Percentiles rank a stretch among this genome's conserved stretches.
Conservation (phyloP, 2,797 vertebrate genomes). For the Buceros bicornis region DNA sequence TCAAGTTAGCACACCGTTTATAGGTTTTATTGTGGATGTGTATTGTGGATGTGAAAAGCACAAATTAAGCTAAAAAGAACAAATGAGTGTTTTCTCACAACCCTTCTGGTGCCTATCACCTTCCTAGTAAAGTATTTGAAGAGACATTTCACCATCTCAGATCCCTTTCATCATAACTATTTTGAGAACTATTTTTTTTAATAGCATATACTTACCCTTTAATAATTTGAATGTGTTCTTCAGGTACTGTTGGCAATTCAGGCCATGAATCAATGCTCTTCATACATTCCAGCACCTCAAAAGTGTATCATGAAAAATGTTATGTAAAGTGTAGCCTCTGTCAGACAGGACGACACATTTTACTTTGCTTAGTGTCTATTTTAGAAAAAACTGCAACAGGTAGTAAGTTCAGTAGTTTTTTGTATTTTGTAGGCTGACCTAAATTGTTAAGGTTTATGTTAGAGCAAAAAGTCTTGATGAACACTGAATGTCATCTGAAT, state of each 20-base stretch:
- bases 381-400: neutral
- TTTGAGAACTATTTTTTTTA: neutral
- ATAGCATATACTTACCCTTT: slow-evolving; percentile 51
- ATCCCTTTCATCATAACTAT: neutral
- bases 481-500: neutral
- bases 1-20: neutral
- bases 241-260: slow-evolving; percentile 41
- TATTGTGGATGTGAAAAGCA: neutral
- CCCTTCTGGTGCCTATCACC: neutral
- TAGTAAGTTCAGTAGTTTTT: neutral
- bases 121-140: neutral
- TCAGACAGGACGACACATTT: neutral
- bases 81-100: neutral
- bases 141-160: neutral
- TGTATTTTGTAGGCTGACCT: neutral
- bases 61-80: neutral
- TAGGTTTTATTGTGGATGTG: neutral
- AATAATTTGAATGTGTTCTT: neutral
- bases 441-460: neutral
- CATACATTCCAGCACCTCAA: slow-evolving; percentile 73
- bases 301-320: neutral
- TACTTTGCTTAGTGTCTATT: neutral
- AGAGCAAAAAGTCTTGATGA: neutral
- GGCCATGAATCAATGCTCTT: slow-evolving; percentile 71
- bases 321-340: neutral